A percentile compares a stretch with the other conserved stretches of the same genome.
Conservation (phyloP, 1,140 invertebrate genomes). For the Leptopilina clavipes region DNA sequence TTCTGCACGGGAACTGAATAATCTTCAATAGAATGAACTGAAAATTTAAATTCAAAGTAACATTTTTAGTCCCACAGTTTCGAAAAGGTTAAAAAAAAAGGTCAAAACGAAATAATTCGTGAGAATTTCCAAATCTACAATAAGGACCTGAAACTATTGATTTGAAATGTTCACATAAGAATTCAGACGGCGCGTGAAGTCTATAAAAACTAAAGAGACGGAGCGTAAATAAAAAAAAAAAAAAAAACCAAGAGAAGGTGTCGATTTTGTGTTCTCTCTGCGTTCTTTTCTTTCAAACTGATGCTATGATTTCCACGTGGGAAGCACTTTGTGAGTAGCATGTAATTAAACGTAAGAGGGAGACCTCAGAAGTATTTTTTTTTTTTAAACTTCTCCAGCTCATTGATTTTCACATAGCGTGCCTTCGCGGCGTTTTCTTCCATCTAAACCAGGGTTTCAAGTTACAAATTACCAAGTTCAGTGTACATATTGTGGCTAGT, state of each 20-base stretch:
- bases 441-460: constrained; percentile 35
- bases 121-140: constrained; percentile 12
- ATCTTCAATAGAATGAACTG: too few relatives aligned
- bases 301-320: constrained; percentile 36
- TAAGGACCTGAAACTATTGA: not conserved
- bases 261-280: constrained; percentile 41
- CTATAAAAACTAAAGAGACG: constrained; percentile 17
- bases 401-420: constrained; percentile 59
- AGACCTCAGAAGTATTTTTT: constrained; percentile 1
- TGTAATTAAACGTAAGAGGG: constrained; percentile 51
- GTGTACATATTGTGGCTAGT: constrained; percentile 47
- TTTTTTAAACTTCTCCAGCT: constrained; percentile 49
- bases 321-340: constrained; percentile 50
- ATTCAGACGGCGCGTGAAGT: constrained; percentile 30
- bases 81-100: not conserved
- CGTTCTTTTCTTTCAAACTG: not conserved
- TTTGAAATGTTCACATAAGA: constrained; percentile 30
- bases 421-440: constrained; percentile 53
- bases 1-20: too few relatives aligned
- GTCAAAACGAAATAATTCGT: not conserved
- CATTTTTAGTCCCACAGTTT: too few relatives aligned
- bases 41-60: too few relatives aligned
- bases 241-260: constrained; percentile 39
- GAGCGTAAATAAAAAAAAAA: not conserved
- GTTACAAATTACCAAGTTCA: constrained; percentile 64